Percentiles rank a stretch among this genome's conserved stretches.
These are phyloP conservation scores for Rhagologus leucostigma DNA, from an alignment of 2,113 vertebrate genomes.

Conservation along the genomic window DNA sequence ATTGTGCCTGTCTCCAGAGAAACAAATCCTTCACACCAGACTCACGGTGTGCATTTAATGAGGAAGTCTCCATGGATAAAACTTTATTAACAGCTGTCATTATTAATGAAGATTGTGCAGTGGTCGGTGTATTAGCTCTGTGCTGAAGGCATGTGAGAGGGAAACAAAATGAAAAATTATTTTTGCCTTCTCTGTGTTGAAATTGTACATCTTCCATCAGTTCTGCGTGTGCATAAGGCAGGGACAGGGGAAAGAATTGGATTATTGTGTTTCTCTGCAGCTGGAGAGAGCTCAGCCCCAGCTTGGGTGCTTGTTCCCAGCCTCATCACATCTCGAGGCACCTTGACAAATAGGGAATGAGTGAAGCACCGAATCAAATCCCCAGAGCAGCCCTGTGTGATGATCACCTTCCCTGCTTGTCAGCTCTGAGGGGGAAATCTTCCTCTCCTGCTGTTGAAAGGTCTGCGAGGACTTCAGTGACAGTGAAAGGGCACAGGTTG, in stretches of 20 bases:
- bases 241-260: not conserved
- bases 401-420: not conserved
- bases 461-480: not conserved
- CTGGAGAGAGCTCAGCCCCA: not conserved
- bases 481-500: not conserved
- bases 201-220: not conserved
- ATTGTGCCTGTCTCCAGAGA: not conserved
- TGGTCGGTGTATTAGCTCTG: fast-evolving
- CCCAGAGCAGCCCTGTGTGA: not conserved
- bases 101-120: not conserved
- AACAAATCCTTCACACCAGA: not conserved
- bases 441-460: not conserved
- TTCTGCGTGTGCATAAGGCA: not conserved
- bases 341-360: not conserved
- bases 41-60: not conserved
- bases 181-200: not conserved
- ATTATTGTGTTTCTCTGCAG: not conserved
- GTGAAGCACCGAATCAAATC: not conserved
- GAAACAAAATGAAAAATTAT: not conserved
- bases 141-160: not conserved
- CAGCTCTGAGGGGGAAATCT: not conserved
- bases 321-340: not conserved
- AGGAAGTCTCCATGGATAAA: not conserved
- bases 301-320: not conserved
- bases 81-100: not conserved